These are phyloP conservation scores for Caenorhabditis virilis DNA, from an alignment of 2,888 invertebrate species.

Conservation along the genomic window DNA sequence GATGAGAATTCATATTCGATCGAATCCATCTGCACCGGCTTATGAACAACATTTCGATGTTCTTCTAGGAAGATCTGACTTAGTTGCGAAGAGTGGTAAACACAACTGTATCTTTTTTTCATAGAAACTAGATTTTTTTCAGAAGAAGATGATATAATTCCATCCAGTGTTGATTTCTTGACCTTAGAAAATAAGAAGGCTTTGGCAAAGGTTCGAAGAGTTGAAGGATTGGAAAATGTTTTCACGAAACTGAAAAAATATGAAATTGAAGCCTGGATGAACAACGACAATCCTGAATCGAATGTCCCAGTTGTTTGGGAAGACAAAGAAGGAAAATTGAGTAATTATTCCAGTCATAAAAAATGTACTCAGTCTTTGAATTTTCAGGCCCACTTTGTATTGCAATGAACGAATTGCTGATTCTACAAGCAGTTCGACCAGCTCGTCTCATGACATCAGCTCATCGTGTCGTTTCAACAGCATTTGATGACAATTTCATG, in stretches of 20 bases:
- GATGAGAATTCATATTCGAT: slow-evolving; percentile 91
- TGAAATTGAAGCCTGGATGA: slow-evolving; percentile 53
- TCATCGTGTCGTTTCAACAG: slow-evolving; percentile 75
- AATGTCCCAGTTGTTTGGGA: slow-evolving; percentile 61
- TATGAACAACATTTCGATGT: slow-evolving; percentile 82
- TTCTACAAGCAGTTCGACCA: slow-evolving; percentile 81
- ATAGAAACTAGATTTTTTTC: neutral
- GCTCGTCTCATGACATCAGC: slow-evolving; percentile 92
- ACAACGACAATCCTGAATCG: slow-evolving; percentile 62
- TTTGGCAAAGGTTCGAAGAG: slow-evolving; percentile 33
- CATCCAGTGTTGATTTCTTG: slow-evolving; percentile 38
- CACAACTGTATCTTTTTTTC: neutral
- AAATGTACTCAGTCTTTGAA: neutral
- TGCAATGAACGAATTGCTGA: slow-evolving; percentile 84
- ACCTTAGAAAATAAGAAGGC: slow-evolving; percentile 27
- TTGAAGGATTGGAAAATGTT: slow-evolving; percentile 46
- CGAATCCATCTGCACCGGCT: slow-evolving; percentile 82
- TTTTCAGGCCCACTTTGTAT: slow-evolving; percentile 76
- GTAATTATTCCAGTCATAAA: slow-evolving; percentile 11
- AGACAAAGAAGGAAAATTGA: slow-evolving; percentile 40
- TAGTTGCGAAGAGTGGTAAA: slow-evolving; percentile 32
- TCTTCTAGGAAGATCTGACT: slow-evolving; percentile 43
- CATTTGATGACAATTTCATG: slow-evolving; percentile 76
- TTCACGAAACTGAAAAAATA: slow-evolving; percentile 26
- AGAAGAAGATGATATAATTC: slow-evolving; percentile 22